phyloP scores from a whole-genome alignment of 2,888 invertebrate species.

The Mythimna impura region DNA sequence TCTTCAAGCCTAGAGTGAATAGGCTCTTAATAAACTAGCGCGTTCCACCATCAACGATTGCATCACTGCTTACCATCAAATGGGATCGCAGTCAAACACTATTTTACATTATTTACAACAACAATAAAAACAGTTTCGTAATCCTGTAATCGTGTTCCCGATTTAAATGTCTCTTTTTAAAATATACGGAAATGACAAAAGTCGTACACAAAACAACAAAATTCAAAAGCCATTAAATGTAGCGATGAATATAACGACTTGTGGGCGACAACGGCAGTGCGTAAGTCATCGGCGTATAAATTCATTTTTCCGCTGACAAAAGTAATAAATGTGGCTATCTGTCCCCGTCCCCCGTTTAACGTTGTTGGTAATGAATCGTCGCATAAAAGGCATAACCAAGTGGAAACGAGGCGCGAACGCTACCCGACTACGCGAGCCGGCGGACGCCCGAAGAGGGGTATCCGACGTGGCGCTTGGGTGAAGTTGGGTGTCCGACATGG shows the following conservation, averaged over 20 bases:
- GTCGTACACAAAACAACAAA: conserved; percentile 45
- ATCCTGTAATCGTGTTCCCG: conserved; percentile 2
- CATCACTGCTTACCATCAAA: too few species aligned
- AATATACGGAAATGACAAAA: conserved; percentile 40
- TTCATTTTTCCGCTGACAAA: conserved; percentile 90
- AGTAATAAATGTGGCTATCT: conserved; percentile 89
- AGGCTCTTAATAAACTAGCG: too few species aligned
- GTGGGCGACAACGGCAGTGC: conserved; percentile 49
- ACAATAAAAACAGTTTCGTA: neutral
- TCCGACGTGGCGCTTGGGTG: conserved; percentile 26
- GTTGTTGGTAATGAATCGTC: conserved; percentile 88
- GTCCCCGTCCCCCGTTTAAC: conserved; percentile 83
- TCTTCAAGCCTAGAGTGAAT: too few species aligned
- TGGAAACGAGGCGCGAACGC: conserved; percentile 83
- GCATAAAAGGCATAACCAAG: conserved; percentile 90
- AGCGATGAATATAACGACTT: conserved; percentile 64
- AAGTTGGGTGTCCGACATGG: conserved; percentile 30
- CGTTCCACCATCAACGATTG: too few species aligned
- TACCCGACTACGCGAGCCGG: conserved; percentile 57
- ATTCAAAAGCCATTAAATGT: conserved; percentile 62
- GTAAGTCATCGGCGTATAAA: conserved; percentile 81
- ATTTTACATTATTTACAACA: too few species aligned
- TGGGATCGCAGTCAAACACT: too few species aligned
- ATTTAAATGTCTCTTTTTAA: conserved; percentile 15
- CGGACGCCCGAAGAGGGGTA: conserved; percentile 21